Evolutionary conservation across 2,888 invertebrate genomes (phyloP).

Genomic region (Drosophila tripunctata): DNA sequence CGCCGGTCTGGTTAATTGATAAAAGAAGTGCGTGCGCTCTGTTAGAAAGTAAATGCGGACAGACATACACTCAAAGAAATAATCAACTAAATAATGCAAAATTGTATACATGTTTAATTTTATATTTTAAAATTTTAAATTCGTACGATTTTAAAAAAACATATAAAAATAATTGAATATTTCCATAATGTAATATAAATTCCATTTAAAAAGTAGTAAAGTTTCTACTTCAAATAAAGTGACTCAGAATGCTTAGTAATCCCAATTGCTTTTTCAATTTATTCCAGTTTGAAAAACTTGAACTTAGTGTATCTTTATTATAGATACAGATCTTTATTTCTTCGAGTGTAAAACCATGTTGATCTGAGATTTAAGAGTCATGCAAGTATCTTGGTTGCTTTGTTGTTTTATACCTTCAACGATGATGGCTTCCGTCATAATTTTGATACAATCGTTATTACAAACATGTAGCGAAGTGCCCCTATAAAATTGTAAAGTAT

Average conservation of each 20-base stretch:
- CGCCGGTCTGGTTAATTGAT: constrained; percentile 57
- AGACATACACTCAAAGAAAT: constrained; percentile 35
- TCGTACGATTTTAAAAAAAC: too few relatives aligned
- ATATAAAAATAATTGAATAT: too few relatives aligned
- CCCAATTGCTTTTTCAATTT: too few relatives aligned
- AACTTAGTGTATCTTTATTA: not conserved
- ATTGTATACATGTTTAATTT: too few relatives aligned
- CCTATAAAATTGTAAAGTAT: constrained; percentile 33
- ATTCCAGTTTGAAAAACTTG: not conserved
- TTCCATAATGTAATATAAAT: too few relatives aligned
- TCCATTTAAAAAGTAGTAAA: too few relatives aligned
- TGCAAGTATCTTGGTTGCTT: constrained; percentile 28
- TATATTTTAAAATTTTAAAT: too few relatives aligned
- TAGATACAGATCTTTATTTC: not conserved
- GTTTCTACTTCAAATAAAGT: too few relatives aligned
- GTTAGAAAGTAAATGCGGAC: constrained; percentile 69
- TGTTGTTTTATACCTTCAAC: constrained; percentile 14
- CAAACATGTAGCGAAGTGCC: constrained; percentile 8
- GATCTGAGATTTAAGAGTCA: constrained; percentile 19
- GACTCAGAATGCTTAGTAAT: too few relatives aligned
- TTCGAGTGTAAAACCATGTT: constrained; percentile 17
- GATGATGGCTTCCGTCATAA: constrained; percentile 27
- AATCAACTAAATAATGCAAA: too few relatives aligned
- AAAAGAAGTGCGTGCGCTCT: constrained; percentile 55
- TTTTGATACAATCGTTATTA: constrained; percentile 18